Evolutionary conservation across 2,113 vertebrate genomes (phyloP).

Genomic region (Paramormyrops kingsleyae): DNA sequence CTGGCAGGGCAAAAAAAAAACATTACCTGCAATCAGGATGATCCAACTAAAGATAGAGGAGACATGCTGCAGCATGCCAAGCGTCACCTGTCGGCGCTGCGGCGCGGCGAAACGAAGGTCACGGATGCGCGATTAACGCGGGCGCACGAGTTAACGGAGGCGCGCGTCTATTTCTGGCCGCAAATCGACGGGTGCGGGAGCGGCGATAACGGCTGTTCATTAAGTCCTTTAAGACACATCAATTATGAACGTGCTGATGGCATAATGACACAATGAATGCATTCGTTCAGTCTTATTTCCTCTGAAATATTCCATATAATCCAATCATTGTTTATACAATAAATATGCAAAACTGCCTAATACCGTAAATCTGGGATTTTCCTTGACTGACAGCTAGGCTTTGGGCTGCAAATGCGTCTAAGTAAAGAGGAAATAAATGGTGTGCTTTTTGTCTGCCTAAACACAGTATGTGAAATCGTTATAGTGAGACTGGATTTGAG

Average conservation of each 20-base stretch:
- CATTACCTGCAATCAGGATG: background rate
- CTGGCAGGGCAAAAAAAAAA: background rate
- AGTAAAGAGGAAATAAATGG: background rate
- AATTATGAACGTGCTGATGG: background rate
- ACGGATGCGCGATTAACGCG: background rate
- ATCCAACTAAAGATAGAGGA: background rate
- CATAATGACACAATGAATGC: background rate
- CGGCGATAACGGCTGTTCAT: background rate
- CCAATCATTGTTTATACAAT: conserved; percentile 15
- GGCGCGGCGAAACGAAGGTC: background rate
- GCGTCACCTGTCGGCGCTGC: background rate
- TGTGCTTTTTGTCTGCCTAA: background rate
- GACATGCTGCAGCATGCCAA: background rate
- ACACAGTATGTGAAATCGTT: background rate
- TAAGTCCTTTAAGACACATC: background rate
- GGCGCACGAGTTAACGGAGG: background rate
- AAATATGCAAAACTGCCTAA: conserved; percentile 11
- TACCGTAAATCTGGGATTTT: conserved; percentile 4
- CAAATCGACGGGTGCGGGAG: background rate
- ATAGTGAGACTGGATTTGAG: background rate
- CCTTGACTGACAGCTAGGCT: background rate
- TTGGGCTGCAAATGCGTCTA: background rate
- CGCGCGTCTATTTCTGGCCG: background rate
- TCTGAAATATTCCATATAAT: conserved; percentile 11
- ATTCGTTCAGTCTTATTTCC: background rate